Conservation (phyloP, 2,888 invertebrate species). For the Hydroisotoma schaefferi region DNA sequence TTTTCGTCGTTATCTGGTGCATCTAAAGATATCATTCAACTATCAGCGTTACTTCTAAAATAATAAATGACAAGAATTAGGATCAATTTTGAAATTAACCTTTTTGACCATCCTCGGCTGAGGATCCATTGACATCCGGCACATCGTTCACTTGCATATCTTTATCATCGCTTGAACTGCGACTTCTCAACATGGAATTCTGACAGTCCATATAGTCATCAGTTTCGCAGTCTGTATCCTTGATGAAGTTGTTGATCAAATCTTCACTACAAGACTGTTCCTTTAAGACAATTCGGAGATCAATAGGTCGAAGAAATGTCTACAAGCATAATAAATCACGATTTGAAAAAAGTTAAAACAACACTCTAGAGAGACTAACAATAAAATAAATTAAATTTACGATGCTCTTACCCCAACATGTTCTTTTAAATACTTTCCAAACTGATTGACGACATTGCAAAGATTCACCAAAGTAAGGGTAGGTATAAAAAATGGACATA, state of each 20-base stretch:
- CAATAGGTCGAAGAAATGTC: not conserved
- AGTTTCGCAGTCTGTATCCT: too few species aligned
- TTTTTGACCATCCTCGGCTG: too few species aligned
- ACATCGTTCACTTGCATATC: slow-evolving; percentile 1
- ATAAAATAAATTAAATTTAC: too few species aligned
- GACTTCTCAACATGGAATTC: slow-evolving; percentile 18
- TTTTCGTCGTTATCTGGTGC: slow-evolving; percentile 10
- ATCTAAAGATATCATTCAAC: not conserved
- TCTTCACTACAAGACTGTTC: too few species aligned
- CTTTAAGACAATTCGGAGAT: too few species aligned
- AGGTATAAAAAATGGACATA: slow-evolving; percentile 2
- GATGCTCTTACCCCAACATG: not conserved
- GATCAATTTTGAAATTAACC: too few species aligned
- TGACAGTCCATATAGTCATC: too few species aligned
- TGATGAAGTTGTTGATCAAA: too few species aligned
- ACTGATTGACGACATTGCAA: slow-evolving; percentile 1
- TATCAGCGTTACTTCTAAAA: too few species aligned
- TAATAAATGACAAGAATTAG: too few species aligned
- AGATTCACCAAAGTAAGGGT: slow-evolving; percentile 7
- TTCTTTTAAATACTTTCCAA: not conserved
- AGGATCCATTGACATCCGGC: not conserved
- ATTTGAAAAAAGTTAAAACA: too few species aligned
- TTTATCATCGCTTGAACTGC: slow-evolving; percentile 34
- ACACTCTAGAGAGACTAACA: too few species aligned
- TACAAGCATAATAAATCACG: not conserved